These are phyloP conservation scores for Crepidodera aurea DNA, from an alignment of 2,888 invertebrate genomes.

Conservation along the genomic window DNA sequence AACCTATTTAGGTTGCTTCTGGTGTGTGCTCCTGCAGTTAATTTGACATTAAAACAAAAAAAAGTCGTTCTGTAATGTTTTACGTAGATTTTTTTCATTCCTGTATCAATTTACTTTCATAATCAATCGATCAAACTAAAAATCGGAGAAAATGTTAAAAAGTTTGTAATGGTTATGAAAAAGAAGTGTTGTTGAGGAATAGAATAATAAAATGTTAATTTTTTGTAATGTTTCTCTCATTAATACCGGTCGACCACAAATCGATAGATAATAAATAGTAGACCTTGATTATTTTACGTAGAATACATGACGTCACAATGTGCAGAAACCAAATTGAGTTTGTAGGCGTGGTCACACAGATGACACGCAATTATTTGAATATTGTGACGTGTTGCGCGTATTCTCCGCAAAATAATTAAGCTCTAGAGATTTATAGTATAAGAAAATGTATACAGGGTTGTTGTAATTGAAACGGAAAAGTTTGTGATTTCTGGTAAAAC, in stretches of 20 bases:
- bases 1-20: too few relatives aligned
- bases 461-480: too few relatives aligned
- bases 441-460: too few relatives aligned
- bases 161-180: neutral
- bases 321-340: too few relatives aligned
- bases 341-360: too few relatives aligned
- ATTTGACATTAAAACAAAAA: neutral
- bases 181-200: constrained; percentile 3
- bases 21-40: neutral
- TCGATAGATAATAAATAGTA: neutral
- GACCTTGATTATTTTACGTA: too few relatives aligned
- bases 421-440: too few relatives aligned
- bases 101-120: neutral
- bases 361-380: too few relatives aligned
- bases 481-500: too few relatives aligned
- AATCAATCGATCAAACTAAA: neutral
- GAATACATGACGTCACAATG: too few relatives aligned
- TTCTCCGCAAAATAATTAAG: too few relatives aligned
- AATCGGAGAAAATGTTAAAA: neutral
- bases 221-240: neutral
- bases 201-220: constrained; percentile 10
- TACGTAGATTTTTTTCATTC: neutral
- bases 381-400: too few relatives aligned
- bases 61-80: neutral
- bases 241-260: neutral